Percentiles rank a stretch among this genome's conserved stretches.
These are phyloP conservation scores for Myxocyprinus asiaticus DNA, from an alignment of 2,113 vertebrate species.

Conservation along the genomic window DNA sequence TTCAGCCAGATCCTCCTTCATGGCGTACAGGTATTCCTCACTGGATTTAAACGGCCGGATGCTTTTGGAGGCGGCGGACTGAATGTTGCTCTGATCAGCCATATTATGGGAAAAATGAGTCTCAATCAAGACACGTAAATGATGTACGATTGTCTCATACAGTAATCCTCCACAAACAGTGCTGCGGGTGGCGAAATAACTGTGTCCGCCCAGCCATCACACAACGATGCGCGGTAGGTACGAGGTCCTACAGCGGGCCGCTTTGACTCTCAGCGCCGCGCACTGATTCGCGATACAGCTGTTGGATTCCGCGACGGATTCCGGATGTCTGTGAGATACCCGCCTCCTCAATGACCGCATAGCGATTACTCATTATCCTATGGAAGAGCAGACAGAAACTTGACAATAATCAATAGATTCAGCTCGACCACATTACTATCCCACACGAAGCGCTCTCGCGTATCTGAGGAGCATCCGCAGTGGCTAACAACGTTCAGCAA, in stretches of 20 bases:
- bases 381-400: conserved; percentile 26
- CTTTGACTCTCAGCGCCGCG: neutral
- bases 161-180: conserved; percentile 11
- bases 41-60: conserved; percentile 89
- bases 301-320: conserved; percentile 69
- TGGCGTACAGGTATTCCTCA: conserved; percentile 92
- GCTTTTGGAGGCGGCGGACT: conserved; percentile 77
- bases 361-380: conserved; percentile 49
- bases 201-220: conserved; percentile 5
- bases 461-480: neutral
- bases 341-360: conserved; percentile 64
- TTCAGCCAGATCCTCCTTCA: conserved; percentile 97
- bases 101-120: conserved; percentile 66
- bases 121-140: conserved; percentile 62
- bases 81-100: conserved; percentile 83
- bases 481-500: conserved; percentile 9
- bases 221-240: conserved; percentile 45
- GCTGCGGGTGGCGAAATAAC: conserved; percentile 45
- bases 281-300: conserved; percentile 49
- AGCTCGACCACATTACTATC: conserved; percentile 17
- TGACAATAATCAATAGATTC: conserved; percentile 16
- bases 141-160: conserved; percentile 59
- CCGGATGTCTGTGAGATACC: conserved; percentile 63
- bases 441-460: neutral
- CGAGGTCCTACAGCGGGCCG: conserved; percentile 36